phyloP scores from a whole-genome alignment of 2,113 vertebrate species.

The Malaclemys terrapin region DNA sequence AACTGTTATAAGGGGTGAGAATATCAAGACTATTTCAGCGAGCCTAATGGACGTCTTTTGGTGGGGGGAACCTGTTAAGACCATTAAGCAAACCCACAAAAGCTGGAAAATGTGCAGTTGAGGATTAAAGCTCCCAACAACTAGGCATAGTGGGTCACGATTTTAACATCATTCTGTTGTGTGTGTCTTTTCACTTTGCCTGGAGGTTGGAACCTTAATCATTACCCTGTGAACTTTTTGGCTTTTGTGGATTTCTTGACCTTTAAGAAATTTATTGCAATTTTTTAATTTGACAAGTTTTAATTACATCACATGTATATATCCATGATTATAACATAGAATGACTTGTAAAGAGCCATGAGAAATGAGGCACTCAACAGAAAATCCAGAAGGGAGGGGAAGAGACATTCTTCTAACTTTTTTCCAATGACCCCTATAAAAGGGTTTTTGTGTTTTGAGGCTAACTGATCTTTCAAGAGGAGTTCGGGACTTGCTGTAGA shows the following conservation, averaged over 20 bases:
- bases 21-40: neutral
- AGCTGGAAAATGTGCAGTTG: neutral
- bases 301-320: neutral
- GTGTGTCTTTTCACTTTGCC: neutral
- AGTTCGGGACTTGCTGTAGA: neutral
- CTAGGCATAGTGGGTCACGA: neutral
- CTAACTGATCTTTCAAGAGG: neutral
- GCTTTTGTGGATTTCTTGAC: neutral
- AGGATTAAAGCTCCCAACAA: neutral
- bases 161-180: neutral
- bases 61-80: neutral
- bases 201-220: neutral
- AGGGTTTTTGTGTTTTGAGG: neutral
- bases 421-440: neutral
- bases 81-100: neutral
- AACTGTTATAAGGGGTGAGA: neutral
- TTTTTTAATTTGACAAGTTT: neutral
- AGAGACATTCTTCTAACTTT: neutral
- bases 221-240: neutral
- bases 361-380: neutral
- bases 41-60: neutral
- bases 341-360: neutral
- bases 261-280: neutral
- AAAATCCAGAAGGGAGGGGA: neutral
- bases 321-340: neutral